phyloP scores from a whole-genome alignment of 2,888 invertebrate species.

The Oligia latruncula region DNA sequence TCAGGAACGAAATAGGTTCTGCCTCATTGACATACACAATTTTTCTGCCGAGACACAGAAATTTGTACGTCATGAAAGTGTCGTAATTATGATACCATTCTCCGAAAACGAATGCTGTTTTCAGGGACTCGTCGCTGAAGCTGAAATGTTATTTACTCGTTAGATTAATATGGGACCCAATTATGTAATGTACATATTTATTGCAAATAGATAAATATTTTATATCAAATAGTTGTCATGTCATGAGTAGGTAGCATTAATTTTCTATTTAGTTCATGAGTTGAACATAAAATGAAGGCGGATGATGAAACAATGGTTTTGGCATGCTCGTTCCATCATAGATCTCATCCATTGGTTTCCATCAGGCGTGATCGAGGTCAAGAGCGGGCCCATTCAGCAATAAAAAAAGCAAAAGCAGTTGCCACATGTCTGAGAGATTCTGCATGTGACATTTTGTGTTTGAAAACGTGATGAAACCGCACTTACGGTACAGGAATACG shows the following conservation, averaged over 20 bases:
- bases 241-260: neutral
- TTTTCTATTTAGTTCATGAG: neutral
- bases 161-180: constrained; percentile 30
- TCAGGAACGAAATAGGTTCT: constrained; percentile 66
- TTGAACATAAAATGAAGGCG: neutral
- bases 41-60: constrained; percentile 77
- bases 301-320: too few relatives aligned
- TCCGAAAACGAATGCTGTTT: constrained; percentile 76
- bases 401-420: neutral
- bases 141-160: constrained; percentile 67
- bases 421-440: neutral
- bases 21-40: constrained; percentile 74
- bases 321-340: neutral
- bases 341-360: neutral
- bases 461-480: neutral
- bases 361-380: neutral
- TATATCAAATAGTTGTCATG: constrained; percentile 2
- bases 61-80: constrained; percentile 81
- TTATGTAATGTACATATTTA: constrained; percentile 36
- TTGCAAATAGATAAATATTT: constrained; percentile 5
- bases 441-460: neutral
- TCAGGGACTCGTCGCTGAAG: constrained; percentile 73
- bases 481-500: neutral
- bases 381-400: neutral
- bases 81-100: constrained; percentile 84